Evolutionary conservation across 2,797 vertebrate species (phyloP).

Genomic region (Galaxias olidus): DNA sequence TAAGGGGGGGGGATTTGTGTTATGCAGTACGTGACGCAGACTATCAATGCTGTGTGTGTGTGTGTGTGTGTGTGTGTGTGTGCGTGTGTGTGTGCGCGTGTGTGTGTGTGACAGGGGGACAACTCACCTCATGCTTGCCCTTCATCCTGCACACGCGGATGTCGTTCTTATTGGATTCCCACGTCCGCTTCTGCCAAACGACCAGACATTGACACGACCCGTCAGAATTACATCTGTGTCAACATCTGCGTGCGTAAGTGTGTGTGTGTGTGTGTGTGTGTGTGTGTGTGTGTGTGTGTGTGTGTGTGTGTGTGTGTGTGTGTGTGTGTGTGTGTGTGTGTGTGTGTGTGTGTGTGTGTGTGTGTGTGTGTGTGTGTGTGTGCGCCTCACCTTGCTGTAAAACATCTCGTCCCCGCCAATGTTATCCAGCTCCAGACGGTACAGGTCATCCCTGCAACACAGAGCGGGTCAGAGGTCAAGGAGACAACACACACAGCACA

Average conservation of each 20-base stretch:
- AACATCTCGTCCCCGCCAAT: constrained; percentile 83
- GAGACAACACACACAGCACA: not conserved
- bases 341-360: constrained; percentile 10
- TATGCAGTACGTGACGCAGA: not conserved
- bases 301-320: not conserved
- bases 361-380: not conserved
- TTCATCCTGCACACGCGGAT: constrained; percentile 96
- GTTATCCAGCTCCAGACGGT: constrained; percentile 90
- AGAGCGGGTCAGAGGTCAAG: constrained; percentile 10
- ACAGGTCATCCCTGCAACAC: constrained; percentile 87
- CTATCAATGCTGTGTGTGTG: not conserved
- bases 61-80: not conserved
- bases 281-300: constrained; percentile 6
- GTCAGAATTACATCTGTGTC: not conserved
- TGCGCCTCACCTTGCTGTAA: constrained; percentile 86
- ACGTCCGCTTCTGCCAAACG: constrained; percentile 85
- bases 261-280: not conserved
- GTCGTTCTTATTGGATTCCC: constrained; percentile 93
- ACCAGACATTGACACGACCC: constrained; percentile 13
- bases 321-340: constrained; percentile 3
- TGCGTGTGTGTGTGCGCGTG: not conserved
- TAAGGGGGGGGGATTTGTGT: not conserved
- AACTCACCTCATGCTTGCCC: constrained; percentile 91
- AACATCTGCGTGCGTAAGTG: not conserved
- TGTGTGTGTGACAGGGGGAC: not conserved